Evolutionary conservation across 2,113 vertebrate species (phyloP).

Genomic region (Dendrocopos noguchii): DNA sequence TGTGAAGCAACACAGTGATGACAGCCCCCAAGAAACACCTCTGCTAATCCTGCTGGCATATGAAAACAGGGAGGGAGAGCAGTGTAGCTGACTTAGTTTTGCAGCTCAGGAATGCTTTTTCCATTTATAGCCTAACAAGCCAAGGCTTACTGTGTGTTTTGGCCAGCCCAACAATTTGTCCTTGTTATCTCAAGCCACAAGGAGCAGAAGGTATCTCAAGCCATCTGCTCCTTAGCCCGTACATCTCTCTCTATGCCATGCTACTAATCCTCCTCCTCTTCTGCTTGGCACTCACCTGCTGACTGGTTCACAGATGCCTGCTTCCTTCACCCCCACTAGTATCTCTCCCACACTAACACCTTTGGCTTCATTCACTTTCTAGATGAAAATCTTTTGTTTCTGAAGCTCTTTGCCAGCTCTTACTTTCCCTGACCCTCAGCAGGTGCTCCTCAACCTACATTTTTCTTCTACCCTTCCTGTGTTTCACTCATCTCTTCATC

Average conservation of each 20-base stretch:
- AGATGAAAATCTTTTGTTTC: neutral
- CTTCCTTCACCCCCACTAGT: neutral
- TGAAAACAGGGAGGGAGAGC: neutral
- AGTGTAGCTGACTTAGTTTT: neutral
- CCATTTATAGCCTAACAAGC: neutral
- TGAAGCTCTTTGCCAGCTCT: neutral
- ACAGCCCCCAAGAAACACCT: neutral
- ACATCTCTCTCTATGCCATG: neutral
- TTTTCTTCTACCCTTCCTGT: neutral
- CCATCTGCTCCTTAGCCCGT: neutral
- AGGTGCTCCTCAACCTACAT: fast-evolving
- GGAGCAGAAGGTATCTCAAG: neutral
- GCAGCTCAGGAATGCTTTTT: neutral
- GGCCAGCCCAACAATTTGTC: neutral
- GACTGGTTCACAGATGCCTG: neutral
- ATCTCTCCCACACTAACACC: neutral
- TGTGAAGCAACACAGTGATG: fast-evolving
- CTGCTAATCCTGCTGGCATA: fast-evolving
- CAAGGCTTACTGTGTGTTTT: neutral
- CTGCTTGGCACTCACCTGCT: fast-evolving
- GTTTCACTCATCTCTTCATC: neutral
- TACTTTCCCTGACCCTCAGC: neutral
- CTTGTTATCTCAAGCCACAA: fast-evolving
- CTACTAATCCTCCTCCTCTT: neutral
- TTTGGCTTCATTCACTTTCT: neutral